Conservation (phyloP, 2,113 vertebrate species). For the Cettia cetti region DNA sequence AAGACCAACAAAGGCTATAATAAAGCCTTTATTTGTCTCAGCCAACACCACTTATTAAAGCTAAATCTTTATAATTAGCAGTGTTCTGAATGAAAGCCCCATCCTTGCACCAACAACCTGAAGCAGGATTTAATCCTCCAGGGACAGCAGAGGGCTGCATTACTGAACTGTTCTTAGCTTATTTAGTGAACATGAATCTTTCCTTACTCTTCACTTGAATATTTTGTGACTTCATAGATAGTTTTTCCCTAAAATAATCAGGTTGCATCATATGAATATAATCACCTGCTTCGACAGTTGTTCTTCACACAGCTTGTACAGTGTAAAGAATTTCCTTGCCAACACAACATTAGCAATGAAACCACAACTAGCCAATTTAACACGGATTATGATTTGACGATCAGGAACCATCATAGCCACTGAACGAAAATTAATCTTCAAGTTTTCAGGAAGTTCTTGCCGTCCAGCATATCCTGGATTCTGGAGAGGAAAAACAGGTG, state of each 20-base stretch:
- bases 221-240: neutral
- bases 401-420: slow-evolving; percentile 99
- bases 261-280: neutral
- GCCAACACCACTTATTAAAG: neutral
- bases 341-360: slow-evolving; percentile 90
- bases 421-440: slow-evolving; percentile 95
- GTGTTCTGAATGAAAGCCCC: neutral
- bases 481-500: slow-evolving; percentile 60
- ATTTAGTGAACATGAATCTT: neutral
- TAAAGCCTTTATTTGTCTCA: neutral
- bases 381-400: slow-evolving; percentile 94
- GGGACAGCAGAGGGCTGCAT: neutral
- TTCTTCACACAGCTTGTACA: slow-evolving; percentile 96
- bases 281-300: slow-evolving; percentile 95
- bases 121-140: neutral
- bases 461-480: slow-evolving; percentile 96
- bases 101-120: neutral
- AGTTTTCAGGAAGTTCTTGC: slow-evolving; percentile 95
- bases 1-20: neutral
- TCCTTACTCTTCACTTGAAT: neutral
- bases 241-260: neutral
- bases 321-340: slow-evolving; percentile 92
- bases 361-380: slow-evolving; percentile 94
- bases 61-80: neutral
- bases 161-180: neutral